Base-by-base conservation (phyloP, 2,797 vertebrate genomes). In the Ciconia nigra region DNA sequence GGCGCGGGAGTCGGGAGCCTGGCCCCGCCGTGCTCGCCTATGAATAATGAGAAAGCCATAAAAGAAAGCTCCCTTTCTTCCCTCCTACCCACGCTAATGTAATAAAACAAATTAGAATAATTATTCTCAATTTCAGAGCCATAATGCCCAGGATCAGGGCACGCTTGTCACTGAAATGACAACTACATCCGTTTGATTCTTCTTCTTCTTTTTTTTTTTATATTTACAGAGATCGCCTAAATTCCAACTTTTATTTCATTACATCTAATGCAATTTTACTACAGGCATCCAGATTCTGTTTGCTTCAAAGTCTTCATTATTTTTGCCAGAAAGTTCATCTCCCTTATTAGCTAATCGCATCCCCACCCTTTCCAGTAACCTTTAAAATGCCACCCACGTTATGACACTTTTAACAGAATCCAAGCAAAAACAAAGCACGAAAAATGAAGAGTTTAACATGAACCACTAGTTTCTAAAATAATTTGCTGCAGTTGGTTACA, bases 21-120 rank as follows among this genome's bases (percentile, higher is more conserved):
- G 87, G 94, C 91, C 94, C 96, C 76, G 88, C 90, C 69, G 90
- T 5, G 70, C 93, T 94, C 73, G 92, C 84, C 88, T 35, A 69
- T 86, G 96, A 97, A 97, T 97, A 98, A 98, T 97, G 98, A 98
- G 96, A 84, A 55, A 91, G 97, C 97, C 94, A 59, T 94, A 77
- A 94, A 97, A 98, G 98, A 99, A 98, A 99, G 98, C 96, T 83
- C 73, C 97, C 97, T 98, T 98, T 98, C 98, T 99, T 98, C 96
- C 94, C 86, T 97, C 94, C 98, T 97, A 95, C 98, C 98, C 97
- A 97, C 86, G 62, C 98, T 98, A 98, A 99, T 98, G 98, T 98
- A 98, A 99, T 99, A 98, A 98, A 98, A 98, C 98, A 98, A 98
- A 98, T 99, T 98, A 98, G 98, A 98, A 98, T 98, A 98, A 99